Base-by-base conservation (phyloP, 2,797 vertebrate genomes). In the Amphiprion clarkii region DNA sequence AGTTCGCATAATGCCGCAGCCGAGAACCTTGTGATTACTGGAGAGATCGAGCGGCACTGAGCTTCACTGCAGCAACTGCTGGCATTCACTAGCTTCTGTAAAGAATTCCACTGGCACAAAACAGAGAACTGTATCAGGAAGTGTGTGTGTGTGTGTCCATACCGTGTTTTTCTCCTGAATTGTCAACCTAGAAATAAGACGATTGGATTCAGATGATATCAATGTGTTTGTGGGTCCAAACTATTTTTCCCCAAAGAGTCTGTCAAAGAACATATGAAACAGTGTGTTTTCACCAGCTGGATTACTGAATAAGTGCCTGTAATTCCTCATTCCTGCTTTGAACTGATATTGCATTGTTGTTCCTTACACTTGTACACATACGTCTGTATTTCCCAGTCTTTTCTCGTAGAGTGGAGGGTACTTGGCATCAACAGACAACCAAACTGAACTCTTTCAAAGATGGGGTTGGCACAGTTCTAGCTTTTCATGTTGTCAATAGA, bases 1-100 rank as follows among this genome's bases (percentile, higher is more conserved):
- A 91, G 95, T 97, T 46, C 95, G 93, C 94, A 95, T 95, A 95
- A 95, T 95, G 94, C 93, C 87, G 93, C 95, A 93, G 95, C 94
- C 89, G 23, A 49, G 86, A 94, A 17, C 93, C 94, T 95, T 94
- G 94, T 95, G 96, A 96, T 96, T 96, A 95, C 94, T 87, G 76
- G 89, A 91, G 88, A 93, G 79, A 82, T 67, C 58, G 64, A 74
- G 70, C 48, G 12, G 79, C 63, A 16, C 74, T 9, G 76, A 67
- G 68, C 70, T 77, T 79, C 78, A 68, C 42, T 83, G 79, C 70
- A 3, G 77, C 63, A 67, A 79, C 64, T 59, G 70, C 74, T 82
- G 78, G 66, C 27, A n/a, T 71, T 81, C 77, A 19, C 49, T 62
- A 14, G 53, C 13, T 60, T 78, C 75, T 57, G 53, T 48, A 49